A percentile compares a stretch with the other conserved stretches of the same genome.
phyloP scores from a whole-genome alignment of 2,888 invertebrate species.

The Mythimna pallens region DNA sequence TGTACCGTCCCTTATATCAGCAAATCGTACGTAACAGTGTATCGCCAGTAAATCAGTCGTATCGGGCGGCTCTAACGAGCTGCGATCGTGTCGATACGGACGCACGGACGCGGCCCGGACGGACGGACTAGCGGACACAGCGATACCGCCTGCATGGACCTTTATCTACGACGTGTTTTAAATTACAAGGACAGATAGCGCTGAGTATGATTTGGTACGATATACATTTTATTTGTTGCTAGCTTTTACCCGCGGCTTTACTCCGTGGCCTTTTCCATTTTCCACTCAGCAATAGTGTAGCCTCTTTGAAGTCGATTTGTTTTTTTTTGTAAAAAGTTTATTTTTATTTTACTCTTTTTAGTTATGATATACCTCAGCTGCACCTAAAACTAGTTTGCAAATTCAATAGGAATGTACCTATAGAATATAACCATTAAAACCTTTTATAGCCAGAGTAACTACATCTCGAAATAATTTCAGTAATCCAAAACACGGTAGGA shows the following conservation, averaged over 20 bases:
- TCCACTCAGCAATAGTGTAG: too few species aligned
- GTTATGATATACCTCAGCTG: too few species aligned
- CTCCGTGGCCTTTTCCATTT: background rate
- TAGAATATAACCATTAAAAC: too few species aligned
- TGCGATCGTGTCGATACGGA: slow-evolving; percentile 38
- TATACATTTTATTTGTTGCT: background rate
- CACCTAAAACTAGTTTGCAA: too few species aligned
- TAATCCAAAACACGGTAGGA: too few species aligned
- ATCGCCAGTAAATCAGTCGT: slow-evolving; percentile 53
- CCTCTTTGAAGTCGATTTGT: too few species aligned
- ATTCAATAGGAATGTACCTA: too few species aligned
- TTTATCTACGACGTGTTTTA: slow-evolving; percentile 27
- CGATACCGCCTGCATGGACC: slow-evolving; percentile 35
- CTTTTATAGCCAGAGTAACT: too few species aligned
- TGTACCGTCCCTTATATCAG: slow-evolving; percentile 42
- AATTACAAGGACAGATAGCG: slow-evolving; percentile 1
- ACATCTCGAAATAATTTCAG: too few species aligned
- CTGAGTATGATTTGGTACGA: background rate
- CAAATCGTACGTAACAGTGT: slow-evolving; percentile 30
- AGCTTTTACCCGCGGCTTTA: background rate
- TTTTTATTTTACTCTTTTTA: too few species aligned
- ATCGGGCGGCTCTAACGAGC: slow-evolving; percentile 53
- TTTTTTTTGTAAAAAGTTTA: too few species aligned
- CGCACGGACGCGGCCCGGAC: slow-evolving; percentile 9
- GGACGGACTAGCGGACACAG: slow-evolving; percentile 21